These are phyloP conservation scores for Emydura subglobosa DNA, from an alignment of 2,113 vertebrate genomes.

Conservation along the genomic window DNA sequence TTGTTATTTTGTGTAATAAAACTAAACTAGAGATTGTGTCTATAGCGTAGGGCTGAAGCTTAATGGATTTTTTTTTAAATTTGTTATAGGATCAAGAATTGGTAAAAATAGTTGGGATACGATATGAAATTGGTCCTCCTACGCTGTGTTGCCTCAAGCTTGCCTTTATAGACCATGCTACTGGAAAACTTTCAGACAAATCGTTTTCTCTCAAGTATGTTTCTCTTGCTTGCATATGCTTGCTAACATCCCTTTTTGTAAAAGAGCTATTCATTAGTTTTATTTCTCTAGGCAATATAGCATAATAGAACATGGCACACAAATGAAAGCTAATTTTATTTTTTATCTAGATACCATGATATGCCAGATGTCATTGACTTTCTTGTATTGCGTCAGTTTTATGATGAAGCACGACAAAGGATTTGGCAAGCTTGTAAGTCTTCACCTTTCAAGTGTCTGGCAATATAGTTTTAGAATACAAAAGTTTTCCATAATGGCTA, in stretches of 20 bases:
- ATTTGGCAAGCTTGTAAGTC: constrained; percentile 93
- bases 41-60: background rate
- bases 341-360: constrained; percentile 90
- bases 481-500: background rate
- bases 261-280: background rate
- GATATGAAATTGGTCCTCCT: constrained; percentile 95
- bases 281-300: background rate
- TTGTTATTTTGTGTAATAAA: background rate
- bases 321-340: background rate
- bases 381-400: constrained; percentile 94
- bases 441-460: background rate
- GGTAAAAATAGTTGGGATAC: constrained; percentile 97
- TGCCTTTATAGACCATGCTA: constrained; percentile 92
- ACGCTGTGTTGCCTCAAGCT: constrained; percentile 96
- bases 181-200: constrained; percentile 89
- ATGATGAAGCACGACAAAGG: constrained; percentile 91
- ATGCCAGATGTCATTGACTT: constrained; percentile 99
- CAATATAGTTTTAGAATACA: background rate
- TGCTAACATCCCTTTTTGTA: background rate
- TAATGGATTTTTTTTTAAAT: constrained; percentile 9
- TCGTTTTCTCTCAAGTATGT: constrained; percentile 95
- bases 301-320: background rate
- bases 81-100: constrained; percentile 94
- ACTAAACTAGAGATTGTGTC: background rate
- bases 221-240: background rate